These are phyloP conservation scores for Brachyalestes nurse DNA, from an alignment of 2,797 vertebrate species.

Conservation along the genomic window DNA sequence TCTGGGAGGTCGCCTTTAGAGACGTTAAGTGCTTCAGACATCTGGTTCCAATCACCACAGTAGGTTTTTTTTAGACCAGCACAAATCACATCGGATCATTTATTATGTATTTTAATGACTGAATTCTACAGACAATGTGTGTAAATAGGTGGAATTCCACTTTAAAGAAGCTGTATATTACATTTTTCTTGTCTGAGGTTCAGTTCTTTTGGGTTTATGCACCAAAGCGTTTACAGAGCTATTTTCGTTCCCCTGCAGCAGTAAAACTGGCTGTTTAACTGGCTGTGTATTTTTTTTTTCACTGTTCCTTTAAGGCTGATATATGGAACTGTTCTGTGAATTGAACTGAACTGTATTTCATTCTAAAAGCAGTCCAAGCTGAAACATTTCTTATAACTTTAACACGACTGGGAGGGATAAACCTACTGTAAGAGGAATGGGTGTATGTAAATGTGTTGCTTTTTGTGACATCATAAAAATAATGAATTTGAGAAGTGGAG, in stretches of 20 bases:
- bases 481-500: neutral
- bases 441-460: no score
- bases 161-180: neutral
- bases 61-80: no score
- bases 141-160: neutral
- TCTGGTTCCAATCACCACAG: no score
- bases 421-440: neutral
- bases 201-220: neutral
- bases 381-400: no score
- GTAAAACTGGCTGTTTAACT: neutral
- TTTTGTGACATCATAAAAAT: no score
- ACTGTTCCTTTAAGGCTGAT: no score
- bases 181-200: neutral
- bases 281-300: no score
- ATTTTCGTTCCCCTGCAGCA: neutral
- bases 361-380: neutral
- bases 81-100: no score
- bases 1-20: no score
- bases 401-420: neutral
- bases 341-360: neutral
- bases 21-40: no score
- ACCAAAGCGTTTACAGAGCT: neutral
- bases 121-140: no score
- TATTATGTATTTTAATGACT: no score
- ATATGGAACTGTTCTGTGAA: neutral